Evolutionary conservation across 2,797 vertebrate species (phyloP).

Genomic region (Pangasius djambal): DNA sequence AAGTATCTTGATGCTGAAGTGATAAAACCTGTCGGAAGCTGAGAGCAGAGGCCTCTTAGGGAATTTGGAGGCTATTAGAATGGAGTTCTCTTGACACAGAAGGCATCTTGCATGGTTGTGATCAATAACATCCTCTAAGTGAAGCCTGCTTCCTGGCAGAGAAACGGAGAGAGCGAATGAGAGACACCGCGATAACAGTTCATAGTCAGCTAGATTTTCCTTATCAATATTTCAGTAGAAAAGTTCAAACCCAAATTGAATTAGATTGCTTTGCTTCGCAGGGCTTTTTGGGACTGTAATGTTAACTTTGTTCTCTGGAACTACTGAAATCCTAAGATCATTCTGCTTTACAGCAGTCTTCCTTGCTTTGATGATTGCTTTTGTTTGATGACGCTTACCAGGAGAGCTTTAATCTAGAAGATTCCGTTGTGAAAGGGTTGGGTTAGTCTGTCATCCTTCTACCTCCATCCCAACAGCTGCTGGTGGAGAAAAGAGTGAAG

Average conservation of each 20-base stretch:
- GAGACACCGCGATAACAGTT: conserved; percentile 40
- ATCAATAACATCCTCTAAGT: conserved; percentile 62
- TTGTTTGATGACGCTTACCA: background rate
- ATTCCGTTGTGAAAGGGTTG: conserved; percentile 8
- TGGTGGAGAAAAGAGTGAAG: conserved; percentile 31
- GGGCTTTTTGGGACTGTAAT: background rate
- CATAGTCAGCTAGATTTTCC: conserved; percentile 45
- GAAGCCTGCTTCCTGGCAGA: conserved; percentile 47
- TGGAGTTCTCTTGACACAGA: conserved; percentile 54
- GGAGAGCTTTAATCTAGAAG: conserved; percentile 12
- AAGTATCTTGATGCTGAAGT: background rate
- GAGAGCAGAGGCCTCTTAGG: conserved; percentile 24
- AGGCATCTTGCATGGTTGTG: conserved; percentile 34
- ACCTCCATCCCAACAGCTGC: conserved; percentile 28
- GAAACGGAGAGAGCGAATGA: conserved; percentile 29
- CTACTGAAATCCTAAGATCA: background rate
- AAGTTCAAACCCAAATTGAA: conserved; percentile 32
- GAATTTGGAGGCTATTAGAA: conserved; percentile 52
- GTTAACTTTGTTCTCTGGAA: conserved; percentile 14
- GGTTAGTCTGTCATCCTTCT: conserved; percentile 22
- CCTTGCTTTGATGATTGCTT: conserved; percentile 13
- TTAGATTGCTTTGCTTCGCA: conserved; percentile 4
- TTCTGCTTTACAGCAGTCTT: background rate
- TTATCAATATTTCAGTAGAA: conserved; percentile 59
- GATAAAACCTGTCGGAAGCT: conserved; percentile 22